Evolutionary conservation across 2,888 invertebrate species (phyloP), one percentile per base, ranked within the genome.

Genomic region (Philonicus albiceps): DNA sequence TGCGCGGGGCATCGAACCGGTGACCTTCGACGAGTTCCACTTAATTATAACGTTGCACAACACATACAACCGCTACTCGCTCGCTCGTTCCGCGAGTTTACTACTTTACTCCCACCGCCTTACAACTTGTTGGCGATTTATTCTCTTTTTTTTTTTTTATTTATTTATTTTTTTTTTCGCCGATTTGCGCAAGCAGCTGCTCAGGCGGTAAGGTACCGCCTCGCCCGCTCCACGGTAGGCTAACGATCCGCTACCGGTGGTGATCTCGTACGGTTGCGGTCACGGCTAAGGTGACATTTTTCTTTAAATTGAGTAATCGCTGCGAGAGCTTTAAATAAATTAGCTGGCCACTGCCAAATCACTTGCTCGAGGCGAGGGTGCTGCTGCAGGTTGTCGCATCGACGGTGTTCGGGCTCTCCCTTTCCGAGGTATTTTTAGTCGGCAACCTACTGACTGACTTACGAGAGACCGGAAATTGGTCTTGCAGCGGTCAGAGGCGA

Each of bases 201-300:
- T 53, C 27, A 4, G 22, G 53, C 80, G 30, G 37, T 80, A 31
- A 19, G 55, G 55, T 43, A 43, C 40, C 40, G 40, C 11, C 16
- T 13, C 40, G 40, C 34, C 27, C 43, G 53, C 7, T 49, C n/a
- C 27, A 5, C 22, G 37, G 7, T 31, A n/a, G 30, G 64, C 19
- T 49, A 8, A 34, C 34, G 34, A 6, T 34, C 34, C 34, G 43
- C 8, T 37, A 64, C 83, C 64, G 55, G 11, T 31, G 31, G 2
- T 7, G 64, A 64, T 64, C 64, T 19, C 22, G 64, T 27, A 64
- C 83, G 55, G 83, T 86, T 87, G 85, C 87, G 87, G 87, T 87
- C 87, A 87, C 87, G 87, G 87, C 85, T 86, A 87, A 87, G 87
- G 87, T 86, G 86, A 87, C 83, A 87, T 86, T 87, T 84, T 86